Evolutionary conservation across 2,888 invertebrate species (phyloP), one percentile per base, ranked within the genome.

Genomic region (Nematopogon swammerdamellus): DNA sequence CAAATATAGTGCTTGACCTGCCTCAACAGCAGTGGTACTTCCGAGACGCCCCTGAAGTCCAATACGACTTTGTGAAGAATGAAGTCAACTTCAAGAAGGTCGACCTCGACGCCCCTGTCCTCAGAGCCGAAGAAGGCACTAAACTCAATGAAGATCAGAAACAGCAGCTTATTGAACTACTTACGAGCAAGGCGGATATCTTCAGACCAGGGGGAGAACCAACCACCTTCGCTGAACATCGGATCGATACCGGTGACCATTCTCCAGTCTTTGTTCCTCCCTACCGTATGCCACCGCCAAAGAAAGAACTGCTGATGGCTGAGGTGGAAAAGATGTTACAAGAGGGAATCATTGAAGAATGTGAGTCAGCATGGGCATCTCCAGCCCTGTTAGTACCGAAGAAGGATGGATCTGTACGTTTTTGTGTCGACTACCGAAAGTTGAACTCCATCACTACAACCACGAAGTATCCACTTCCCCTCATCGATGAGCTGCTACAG

Each of bases 401-500:
- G 48, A 59, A 54, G 45, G 56, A 56, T 50, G 60, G 58, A 17
- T 50, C 49, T 11, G 36, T 56, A 2, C 52, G 63, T 10, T 20
- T 63, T 16, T 62, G 65, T 50, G 53, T 61, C 1, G 63, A 63
- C 47, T 64, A 62, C 46, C 54, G 60, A 19, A 48, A 51, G 16
- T 44, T 63, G 20, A 63, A 62, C 19, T n/a, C 42, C 14, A 17
- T 49, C 17, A 51, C 51, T n/a, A 44, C 29, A 19, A 42, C 51
- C 16, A 48, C 48, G 17, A 25, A 5, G 6, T 65, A 64, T 36
- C 63, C 61, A 6, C 47, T 65, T 3, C 65, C 66, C 4, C 50
- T 60, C 16, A 60, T 67, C 45, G 63, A 65, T 48, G 64, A 65
- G 44, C 49, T 62, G 36, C 47, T 67, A n/a, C 61, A 63, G 45